Base-by-base conservation (phyloP, 2,888 invertebrate species). In the Thereva unica region DNA sequence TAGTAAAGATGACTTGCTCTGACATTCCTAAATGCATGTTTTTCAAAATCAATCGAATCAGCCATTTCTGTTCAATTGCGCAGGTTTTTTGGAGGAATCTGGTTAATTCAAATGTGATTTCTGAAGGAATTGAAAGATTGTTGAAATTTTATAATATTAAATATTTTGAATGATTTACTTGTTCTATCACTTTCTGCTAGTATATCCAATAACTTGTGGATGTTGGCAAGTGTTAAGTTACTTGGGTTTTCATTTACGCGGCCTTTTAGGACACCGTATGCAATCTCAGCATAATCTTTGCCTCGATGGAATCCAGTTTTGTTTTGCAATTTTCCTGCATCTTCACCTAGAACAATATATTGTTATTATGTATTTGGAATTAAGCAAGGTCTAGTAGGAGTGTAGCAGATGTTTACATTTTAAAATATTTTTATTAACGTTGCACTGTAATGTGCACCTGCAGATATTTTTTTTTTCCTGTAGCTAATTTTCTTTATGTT, bases 11-110 rank as follows among this genome's bases (percentile, higher is more conserved):
- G 34, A 85, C 86, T 65, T 87, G 86, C 66, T 86, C 85, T 6
- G 91, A 87, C 69, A 96, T 81, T 0, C 92, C 89, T 3, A 96
- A 79, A 76, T 87, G 89, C 78, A 96, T 82, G 67, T 92, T 90
- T 80, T 96, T 97, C 9, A 97, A 81, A 55, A 97, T 85, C 63
- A 97, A 89, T 64, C 95, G 83, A 5, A 95, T 88, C 23, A 97
- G 83, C 97, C 97, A 97, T 82, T 94, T 95, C 71, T 92, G 86
- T 77, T 97, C 93, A 9, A 85, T 76, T 0, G 91, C 87, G 5
- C 89, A 88, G 72, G 90, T 84, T 70, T 85, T 85, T 70, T 86
- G 85, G 40, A 92, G 81, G 54, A 94, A 83, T 56, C 84, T 82
- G 65, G 85, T 83, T 67, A 96, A 84, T 67, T 86, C 84, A 38